A percentile compares a stretch with the other conserved stretches of the same genome.
These are phyloP conservation scores for Spodoptera littoralis DNA, from an alignment of 2,888 invertebrate genomes.

Conservation along the genomic window DNA sequence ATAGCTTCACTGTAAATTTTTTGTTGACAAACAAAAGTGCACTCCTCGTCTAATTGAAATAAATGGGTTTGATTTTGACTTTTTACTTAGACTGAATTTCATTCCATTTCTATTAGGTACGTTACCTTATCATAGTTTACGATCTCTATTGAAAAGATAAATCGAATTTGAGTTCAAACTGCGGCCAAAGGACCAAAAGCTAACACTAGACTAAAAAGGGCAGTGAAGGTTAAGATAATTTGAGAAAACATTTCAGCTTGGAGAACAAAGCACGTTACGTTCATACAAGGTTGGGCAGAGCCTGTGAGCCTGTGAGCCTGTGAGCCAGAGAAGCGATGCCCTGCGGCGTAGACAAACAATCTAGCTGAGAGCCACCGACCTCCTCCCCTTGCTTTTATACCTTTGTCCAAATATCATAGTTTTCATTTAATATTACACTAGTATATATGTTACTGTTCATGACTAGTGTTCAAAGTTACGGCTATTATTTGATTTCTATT, in stretches of 20 bases:
- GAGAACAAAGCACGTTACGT: slow-evolving; percentile 1
- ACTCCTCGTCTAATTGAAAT: no score
- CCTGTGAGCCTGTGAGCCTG: slow-evolving; percentile 7
- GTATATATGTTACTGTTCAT: slow-evolving; percentile 2
- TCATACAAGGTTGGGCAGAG: background rate
- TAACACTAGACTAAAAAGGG: no score
- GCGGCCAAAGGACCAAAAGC: no score
- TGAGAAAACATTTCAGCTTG: slow-evolving; percentile 4
- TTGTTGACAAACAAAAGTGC: no score
- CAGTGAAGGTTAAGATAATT: background rate
- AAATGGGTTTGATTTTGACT: no score
- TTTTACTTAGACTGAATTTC: no score
- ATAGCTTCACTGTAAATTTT: no score
- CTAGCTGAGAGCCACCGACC: slow-evolving; percentile 34
- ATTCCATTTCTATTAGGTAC: no score
- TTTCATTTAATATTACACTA: slow-evolving; percentile 26
- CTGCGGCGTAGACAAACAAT: slow-evolving; percentile 46
- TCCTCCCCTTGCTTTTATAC: slow-evolving; percentile 20
- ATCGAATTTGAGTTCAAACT: no score
- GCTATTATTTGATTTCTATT: background rate
- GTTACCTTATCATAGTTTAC: no score
- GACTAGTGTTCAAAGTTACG: background rate
- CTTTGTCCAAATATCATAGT: slow-evolving; percentile 29
- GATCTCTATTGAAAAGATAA: no score
- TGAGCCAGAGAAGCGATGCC: slow-evolving; percentile 9